Evolutionary conservation across 2,888 invertebrate genomes (phyloP), one percentile per base, ranked within the genome.

Genomic region (Diarsia brunnea): DNA sequence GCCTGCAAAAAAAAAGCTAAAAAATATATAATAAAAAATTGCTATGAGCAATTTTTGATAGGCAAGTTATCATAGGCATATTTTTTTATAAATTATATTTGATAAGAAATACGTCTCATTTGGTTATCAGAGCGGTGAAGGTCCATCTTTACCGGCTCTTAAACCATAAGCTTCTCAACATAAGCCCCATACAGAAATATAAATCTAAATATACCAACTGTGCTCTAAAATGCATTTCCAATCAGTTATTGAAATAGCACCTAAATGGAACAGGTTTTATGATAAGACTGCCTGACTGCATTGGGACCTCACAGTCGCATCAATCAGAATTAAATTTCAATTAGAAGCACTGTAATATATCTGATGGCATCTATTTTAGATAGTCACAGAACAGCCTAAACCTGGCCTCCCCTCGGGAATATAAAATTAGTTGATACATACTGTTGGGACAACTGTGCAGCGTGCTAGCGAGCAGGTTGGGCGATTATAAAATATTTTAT

Each of bases 391-490:
- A 69, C 31, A 61, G 69, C 47, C 72, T 82, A 87, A 82, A 71
- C 71, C 78, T 75, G 70, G 73, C 69, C 66, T 73, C 7, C 68
- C 61, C 68, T 16, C 24, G 63, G 71, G 79, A 82, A 82, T 84
- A 82, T 85, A 87, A 84, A 87, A 87, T 84, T 60, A 80, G 66
- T 69, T 71, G 49, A 63, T 60, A 84, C 69, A 72, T 60, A 87
- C 31, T 31, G 71, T 5, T 11, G 8, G 7, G 8, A 0, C 0
- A 1, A 19, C n/a, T 38, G 38, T 5, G 1, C 12, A 43, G 51
- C 71, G 58, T 55, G 58, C 31, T 65, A 14, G 31, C 5, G 0
- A 47, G 24, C 31, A 38, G 21, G 47, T 27, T 67, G 43, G n/a
- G 2, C 12, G 0, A 14, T 14, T 45, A 11, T 21, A 7, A n/a